These are phyloP conservation scores for Phrynocephalus vlangalii DNA, from an alignment of 2,797 vertebrate genomes.

Conservation along the genomic window DNA sequence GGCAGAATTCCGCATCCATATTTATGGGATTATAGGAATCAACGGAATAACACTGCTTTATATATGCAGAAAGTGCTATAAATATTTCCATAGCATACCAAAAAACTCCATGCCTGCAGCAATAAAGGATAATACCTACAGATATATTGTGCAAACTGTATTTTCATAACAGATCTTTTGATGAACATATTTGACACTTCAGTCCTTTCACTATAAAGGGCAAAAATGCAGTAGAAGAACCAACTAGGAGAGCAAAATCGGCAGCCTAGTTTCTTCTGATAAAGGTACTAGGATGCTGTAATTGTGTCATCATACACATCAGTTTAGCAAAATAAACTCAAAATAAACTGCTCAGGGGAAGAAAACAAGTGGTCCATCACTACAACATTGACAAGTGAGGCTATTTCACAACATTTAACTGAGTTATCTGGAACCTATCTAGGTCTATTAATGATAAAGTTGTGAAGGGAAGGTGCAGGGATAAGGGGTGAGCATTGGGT, in stretches of 20 bases:
- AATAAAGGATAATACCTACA: not conserved
- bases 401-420: conserved; percentile 51
- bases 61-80: not conserved
- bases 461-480: conserved; percentile 57
- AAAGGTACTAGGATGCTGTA: conserved; percentile 7
- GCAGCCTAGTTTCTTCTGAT: conserved; percentile 34
- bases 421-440: conserved; percentile 45
- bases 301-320: conserved; percentile 27
- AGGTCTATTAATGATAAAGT: not conserved
- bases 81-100: not conserved
- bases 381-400: conserved; percentile 27
- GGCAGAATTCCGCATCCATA: not conserved
- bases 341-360: conserved; percentile 17
- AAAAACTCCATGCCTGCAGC: not conserved
- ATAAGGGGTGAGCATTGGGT: not conserved
- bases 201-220: conserved; percentile 32
- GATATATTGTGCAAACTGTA: not conserved
- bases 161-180: not conserved
- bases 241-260: conserved; percentile 12
- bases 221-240: not conserved
- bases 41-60: not conserved
- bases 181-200: not conserved
- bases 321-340: conserved; percentile 30
- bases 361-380: conserved; percentile 37
- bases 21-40: not conserved